phyloP scores from a whole-genome alignment of 2,113 vertebrate genomes.

The Oreocharis arfaki region DNA sequence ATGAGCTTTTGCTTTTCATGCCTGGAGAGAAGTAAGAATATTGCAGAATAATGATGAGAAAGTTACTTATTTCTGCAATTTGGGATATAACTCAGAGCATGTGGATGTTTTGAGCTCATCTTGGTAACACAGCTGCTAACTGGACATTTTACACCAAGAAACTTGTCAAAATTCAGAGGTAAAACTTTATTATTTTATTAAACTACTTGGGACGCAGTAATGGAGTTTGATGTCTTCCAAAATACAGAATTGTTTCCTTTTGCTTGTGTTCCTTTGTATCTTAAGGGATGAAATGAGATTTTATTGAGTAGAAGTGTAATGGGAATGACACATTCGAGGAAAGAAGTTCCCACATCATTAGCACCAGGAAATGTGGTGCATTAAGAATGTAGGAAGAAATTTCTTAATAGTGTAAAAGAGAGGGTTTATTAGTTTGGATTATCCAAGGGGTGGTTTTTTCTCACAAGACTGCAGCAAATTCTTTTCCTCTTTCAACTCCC shows the following conservation, averaged over 20 bases:
- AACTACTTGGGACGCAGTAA: neutral
- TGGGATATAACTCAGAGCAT: neutral
- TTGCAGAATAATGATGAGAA: neutral
- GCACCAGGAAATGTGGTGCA: neutral
- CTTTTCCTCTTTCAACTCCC: slow-evolving; percentile 1
- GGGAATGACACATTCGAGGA: neutral
- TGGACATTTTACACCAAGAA: neutral
- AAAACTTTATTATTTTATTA: neutral
- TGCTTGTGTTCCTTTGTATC: neutral
- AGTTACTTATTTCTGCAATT: neutral
- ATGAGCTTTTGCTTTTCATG: neutral
- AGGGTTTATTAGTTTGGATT: slow-evolving; percentile 11
- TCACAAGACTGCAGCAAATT: slow-evolving; percentile 20
- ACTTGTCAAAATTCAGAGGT: neutral
- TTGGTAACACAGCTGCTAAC: neutral
- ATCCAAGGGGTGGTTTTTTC: neutral
- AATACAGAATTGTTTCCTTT: neutral
- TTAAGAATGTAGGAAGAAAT: neutral
- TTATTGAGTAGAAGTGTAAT: neutral
- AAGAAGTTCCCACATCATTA: neutral
- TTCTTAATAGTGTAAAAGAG: neutral
- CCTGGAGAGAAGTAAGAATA: neutral
- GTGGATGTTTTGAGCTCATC: neutral
- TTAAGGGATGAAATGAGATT: neutral
- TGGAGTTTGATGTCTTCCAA: neutral